These are phyloP conservation scores for Perithous albicinctus DNA, from an alignment of 2,888 invertebrate genomes.

Conservation along the genomic window DNA sequence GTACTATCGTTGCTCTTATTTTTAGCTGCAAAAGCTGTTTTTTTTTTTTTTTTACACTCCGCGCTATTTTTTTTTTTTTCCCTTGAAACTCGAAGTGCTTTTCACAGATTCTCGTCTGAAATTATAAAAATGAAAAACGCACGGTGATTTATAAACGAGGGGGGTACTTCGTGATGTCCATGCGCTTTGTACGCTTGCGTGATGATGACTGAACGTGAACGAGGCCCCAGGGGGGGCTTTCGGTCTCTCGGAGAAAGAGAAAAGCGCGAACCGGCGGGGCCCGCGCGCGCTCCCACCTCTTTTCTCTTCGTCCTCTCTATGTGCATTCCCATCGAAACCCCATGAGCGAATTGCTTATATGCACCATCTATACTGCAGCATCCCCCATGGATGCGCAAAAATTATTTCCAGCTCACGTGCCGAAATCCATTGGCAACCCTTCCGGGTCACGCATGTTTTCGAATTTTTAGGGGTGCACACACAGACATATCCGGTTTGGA, in stretches of 20 bases:
- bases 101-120: conserved; percentile 2
- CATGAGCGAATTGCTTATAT: neutral
- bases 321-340: conserved; percentile 1
- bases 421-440: too few relatives aligned
- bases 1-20: neutral
- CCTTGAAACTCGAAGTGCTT: neutral
- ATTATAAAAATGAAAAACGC: conserved; percentile 7
- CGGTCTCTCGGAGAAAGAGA: conserved; percentile 73
- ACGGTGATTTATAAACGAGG: conserved; percentile 15
- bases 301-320: conserved; percentile 30
- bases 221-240: conserved; percentile 61
- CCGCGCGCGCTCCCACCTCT: conserved; percentile 71
- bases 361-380: neutral
- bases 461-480: too few relatives aligned
- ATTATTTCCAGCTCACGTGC: neutral
- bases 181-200: conserved; percentile 77
- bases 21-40: neutral
- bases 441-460: too few relatives aligned
- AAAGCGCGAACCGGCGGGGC: conserved; percentile 74
- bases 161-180: conserved; percentile 38
- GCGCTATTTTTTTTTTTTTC: neutral
- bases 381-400: conserved; percentile 17
- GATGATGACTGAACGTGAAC: conserved; percentile 80
- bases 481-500: too few relatives aligned
- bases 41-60: neutral